Conservation (phyloP, 2,113 vertebrate species). For the Apteryx owenii region DNA sequence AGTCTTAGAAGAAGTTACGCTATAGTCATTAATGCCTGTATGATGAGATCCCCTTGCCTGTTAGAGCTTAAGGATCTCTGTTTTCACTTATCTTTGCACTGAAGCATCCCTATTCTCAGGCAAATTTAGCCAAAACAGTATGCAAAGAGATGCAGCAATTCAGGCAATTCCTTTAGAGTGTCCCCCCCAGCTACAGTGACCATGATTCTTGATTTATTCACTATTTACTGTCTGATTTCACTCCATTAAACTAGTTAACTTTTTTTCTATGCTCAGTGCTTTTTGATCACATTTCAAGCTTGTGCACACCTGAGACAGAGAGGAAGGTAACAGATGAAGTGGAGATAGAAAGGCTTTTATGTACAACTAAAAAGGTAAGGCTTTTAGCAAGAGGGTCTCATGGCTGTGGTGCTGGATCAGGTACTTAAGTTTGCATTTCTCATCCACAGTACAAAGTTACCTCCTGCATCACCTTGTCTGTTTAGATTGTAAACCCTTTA, state of each 20-base stretch:
- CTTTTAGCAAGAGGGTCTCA: background rate
- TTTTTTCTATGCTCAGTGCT: background rate
- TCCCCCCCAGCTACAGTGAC: background rate
- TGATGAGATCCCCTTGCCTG: background rate
- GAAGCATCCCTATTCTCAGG: background rate
- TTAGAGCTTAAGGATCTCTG: background rate
- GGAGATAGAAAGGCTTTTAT: background rate
- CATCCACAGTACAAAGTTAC: background rate
- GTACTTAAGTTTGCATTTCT: background rate
- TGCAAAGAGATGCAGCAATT: background rate
- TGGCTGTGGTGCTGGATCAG: background rate
- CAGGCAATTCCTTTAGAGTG: background rate
- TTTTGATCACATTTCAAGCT: background rate
- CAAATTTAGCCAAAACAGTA: background rate
- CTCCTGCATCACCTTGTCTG: background rate
- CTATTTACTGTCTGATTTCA: background rate
- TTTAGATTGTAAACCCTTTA: background rate
- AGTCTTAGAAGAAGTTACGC: background rate
- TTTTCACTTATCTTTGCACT: conserved; percentile 3
- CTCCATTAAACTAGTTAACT: background rate
- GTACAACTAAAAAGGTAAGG: background rate
- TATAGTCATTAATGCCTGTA: background rate
- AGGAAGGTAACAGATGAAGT: background rate
- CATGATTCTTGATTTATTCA: background rate
- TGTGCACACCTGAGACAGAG: background rate